A percentile compares a stretch with the other conserved stretches of the same genome.
Conservation (phyloP, 2,888 invertebrate genomes). For the Cepaea hortensis region DNA sequence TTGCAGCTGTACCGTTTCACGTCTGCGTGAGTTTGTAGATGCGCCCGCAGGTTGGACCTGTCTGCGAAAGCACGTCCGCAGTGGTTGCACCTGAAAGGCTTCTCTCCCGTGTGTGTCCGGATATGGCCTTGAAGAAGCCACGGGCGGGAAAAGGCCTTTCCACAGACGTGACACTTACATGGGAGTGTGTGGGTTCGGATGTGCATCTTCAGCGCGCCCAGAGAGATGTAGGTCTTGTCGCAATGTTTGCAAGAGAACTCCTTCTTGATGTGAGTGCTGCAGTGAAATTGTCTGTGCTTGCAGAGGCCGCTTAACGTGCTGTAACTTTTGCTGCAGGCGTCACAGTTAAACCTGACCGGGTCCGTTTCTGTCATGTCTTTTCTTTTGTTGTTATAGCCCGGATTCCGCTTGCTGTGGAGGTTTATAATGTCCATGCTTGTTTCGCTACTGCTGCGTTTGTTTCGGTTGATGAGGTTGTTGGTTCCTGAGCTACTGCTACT, state of each 20-base stretch:
- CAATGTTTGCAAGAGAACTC: slow-evolving; percentile 97
- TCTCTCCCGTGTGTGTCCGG: slow-evolving; percentile 97
- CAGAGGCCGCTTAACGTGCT: slow-evolving; percentile 94
- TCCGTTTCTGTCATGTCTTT: slow-evolving; percentile 1
- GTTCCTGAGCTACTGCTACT: neutral
- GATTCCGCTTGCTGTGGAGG: neutral
- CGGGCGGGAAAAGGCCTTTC: slow-evolving; percentile 96
- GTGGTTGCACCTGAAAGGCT: slow-evolving; percentile 95
- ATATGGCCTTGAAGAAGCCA: slow-evolving; percentile 98
- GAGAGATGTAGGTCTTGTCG: slow-evolving; percentile 94
- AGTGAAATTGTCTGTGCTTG: slow-evolving; percentile 96
- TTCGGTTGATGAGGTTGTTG: neutral
- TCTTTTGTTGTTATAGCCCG: neutral
- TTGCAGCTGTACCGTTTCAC: slow-evolving; percentile 97
- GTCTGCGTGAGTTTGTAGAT: slow-evolving; percentile 97
- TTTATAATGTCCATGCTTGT: neutral
- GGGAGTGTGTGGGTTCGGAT: slow-evolving; percentile 97
- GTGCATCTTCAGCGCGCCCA: slow-evolving; percentile 98
- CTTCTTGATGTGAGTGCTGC: slow-evolving; percentile 86
- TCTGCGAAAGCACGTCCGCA: slow-evolving; percentile 98
- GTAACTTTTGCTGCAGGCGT: slow-evolving; percentile 94
- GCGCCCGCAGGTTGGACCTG: slow-evolving; percentile 95
- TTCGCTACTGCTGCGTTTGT: slow-evolving; percentile 1
- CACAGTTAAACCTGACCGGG: slow-evolving; percentile 79
- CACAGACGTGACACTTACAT: slow-evolving; percentile 96